Evolutionary conservation across 2,797 vertebrate species (phyloP).

Genomic region (Crocidura indochinensis): DNA sequence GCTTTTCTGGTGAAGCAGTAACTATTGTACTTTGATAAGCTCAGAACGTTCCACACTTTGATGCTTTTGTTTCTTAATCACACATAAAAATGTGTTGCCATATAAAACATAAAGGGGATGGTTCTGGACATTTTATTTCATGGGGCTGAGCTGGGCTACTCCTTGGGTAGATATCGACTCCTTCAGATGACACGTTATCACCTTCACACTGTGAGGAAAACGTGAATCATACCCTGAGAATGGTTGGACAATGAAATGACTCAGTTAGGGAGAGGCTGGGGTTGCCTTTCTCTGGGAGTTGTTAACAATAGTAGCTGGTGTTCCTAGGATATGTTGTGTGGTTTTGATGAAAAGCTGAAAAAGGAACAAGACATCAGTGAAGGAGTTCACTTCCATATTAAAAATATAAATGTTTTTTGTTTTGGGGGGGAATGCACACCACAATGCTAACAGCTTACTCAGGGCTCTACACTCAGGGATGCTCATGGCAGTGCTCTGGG

Average conservation of each 20-base stretch:
- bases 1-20: constrained; percentile 9
- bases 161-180: background rate
- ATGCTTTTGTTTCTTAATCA: constrained; percentile 71
- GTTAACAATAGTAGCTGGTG: background rate
- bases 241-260: background rate
- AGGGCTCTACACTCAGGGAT: too few relatives aligned
- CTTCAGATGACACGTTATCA: constrained; percentile 19
- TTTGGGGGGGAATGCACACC: too few relatives aligned
- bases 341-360: constrained; percentile 32
- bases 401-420: too few relatives aligned
- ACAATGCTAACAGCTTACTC: too few relatives aligned
- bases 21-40: constrained; percentile 37
- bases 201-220: constrained; percentile 27
- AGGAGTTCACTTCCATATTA: background rate
- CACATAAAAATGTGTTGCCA: constrained; percentile 2
- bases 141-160: constrained; percentile 17
- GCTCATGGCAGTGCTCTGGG: too few relatives aligned
- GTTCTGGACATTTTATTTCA: constrained; percentile 11
- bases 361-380: constrained; percentile 14
- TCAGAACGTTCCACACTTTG: background rate
- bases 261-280: background rate
- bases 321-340: background rate
- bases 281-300: background rate
- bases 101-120: constrained; percentile 28
- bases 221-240: background rate